phyloP scores from a whole-genome alignment of 2,888 invertebrate genomes.

The Calephelis perditalis region DNA sequence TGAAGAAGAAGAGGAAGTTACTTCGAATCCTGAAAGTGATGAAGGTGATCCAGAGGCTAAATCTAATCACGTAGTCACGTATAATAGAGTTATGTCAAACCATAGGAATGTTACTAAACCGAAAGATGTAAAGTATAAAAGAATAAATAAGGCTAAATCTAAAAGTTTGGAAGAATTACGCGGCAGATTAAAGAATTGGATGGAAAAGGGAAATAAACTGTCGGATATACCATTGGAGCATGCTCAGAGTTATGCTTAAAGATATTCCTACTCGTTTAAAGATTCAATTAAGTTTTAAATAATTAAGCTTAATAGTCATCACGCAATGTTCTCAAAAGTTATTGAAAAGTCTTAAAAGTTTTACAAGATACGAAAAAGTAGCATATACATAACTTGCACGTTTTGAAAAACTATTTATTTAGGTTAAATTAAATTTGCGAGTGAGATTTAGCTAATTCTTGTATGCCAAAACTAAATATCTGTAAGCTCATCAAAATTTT shows the following conservation, averaged over 20 bases:
- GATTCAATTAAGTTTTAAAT: neutral
- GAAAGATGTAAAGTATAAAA: conserved; percentile 93
- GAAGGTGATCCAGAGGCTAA: conserved; percentile 57
- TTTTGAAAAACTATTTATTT: conserved; percentile 15
- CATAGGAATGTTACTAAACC: conserved; percentile 93
- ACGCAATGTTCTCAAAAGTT: conserved; percentile 13
- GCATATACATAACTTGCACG: conserved; percentile 7
- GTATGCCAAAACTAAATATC: conserved; percentile 24
- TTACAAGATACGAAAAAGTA: conserved; percentile 7
- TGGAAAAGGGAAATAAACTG: conserved; percentile 86
- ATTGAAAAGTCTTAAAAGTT: conserved; percentile 6
- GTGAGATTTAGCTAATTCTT: conserved; percentile 23
- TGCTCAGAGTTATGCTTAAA: conserved; percentile 80
- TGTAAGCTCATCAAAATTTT: conserved; percentile 2
- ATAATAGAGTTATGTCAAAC: conserved; percentile 93
- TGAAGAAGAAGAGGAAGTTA: conserved; percentile 48
- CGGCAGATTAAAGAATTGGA: conserved; percentile 90
- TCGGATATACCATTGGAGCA: conserved; percentile 83
- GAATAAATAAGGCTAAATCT: conserved; percentile 93
- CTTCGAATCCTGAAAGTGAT: conserved; percentile 63
- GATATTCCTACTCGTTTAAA: conserved; percentile 40
- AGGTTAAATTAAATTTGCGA: conserved; percentile 17
- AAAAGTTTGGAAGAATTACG: conserved; percentile 91
- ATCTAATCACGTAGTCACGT: conserved; percentile 82
- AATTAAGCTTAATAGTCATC: conserved; percentile 6